Percentiles rank a stretch among this genome's conserved stretches.
phyloP scores from a whole-genome alignment of 2,797 vertebrate species.

The Orestias chungarensis region DNA sequence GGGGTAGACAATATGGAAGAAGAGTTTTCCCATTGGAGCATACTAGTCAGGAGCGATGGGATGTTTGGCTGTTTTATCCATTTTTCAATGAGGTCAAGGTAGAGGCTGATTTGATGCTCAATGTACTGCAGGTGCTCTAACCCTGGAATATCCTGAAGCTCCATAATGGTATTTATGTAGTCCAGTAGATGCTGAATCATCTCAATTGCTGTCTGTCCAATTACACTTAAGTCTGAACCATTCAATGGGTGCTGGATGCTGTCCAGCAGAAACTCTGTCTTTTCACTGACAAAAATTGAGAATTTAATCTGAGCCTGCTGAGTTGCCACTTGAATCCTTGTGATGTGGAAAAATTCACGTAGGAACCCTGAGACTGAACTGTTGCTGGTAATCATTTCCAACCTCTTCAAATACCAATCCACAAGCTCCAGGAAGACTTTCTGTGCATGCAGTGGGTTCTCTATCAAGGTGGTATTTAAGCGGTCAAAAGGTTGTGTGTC shows the following conservation, averaged over 20 bases:
- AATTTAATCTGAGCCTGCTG: conserved; percentile 61
- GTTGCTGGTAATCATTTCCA: conserved; percentile 68
- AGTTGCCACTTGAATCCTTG: conserved; percentile 66
- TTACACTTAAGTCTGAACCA: conserved; percentile 52
- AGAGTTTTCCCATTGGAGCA: conserved; percentile 70
- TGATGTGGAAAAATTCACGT: conserved; percentile 56
- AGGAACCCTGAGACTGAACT: conserved; percentile 64
- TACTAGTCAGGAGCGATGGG: conserved; percentile 37
- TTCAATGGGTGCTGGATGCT: conserved; percentile 69
- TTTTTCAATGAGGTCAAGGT: conserved; percentile 51
- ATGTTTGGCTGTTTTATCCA: conserved; percentile 74
- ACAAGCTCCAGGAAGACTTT: conserved; percentile 60
- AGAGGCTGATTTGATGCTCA: conserved; percentile 59
- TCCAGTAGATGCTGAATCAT: conserved; percentile 54
- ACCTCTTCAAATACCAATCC: conserved; percentile 75
- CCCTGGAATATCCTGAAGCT: conserved; percentile 45
- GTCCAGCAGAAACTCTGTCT: conserved; percentile 48
- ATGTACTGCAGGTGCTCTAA: neutral
- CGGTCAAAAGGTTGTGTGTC: conserved; percentile 45
- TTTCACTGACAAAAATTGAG: conserved; percentile 44
- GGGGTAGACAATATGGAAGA: conserved; percentile 43
- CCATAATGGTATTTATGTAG: conserved; percentile 36
- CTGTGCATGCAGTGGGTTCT: conserved; percentile 42
- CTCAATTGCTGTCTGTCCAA: conserved; percentile 52
- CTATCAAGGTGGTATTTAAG: conserved; percentile 48